phyloP scores from a whole-genome alignment of 2,113 vertebrate genomes.

The Amblyopsis rosae region DNA sequence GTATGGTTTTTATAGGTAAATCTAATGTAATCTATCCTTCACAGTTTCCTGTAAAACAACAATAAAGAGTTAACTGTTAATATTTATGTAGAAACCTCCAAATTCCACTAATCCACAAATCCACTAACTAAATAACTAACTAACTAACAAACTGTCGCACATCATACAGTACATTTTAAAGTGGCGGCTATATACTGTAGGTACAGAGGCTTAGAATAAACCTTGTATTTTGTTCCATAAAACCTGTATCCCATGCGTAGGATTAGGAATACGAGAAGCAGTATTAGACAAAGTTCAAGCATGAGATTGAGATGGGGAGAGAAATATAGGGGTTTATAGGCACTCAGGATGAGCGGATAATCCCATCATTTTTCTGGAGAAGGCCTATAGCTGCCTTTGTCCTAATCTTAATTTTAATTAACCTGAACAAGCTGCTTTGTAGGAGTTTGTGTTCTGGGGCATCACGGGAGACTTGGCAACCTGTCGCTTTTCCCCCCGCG shows the following conservation, averaged over 20 bases:
- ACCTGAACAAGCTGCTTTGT: slow-evolving; percentile 19
- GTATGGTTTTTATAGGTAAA: no score
- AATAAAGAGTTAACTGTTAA: no score
- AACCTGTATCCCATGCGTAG: slow-evolving; percentile 6
- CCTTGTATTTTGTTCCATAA: slow-evolving; percentile 1
- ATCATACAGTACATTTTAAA: no score
- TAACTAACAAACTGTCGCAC: no score
- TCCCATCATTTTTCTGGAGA: slow-evolving; percentile 15
- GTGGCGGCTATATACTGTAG: neutral
- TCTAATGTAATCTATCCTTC: no score
- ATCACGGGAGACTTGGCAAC: slow-evolving; percentile 34
- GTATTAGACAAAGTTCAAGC: slow-evolving; percentile 20
- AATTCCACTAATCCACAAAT: no score
- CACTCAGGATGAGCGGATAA: slow-evolving; percentile 17
- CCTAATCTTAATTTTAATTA: slow-evolving; percentile 30
- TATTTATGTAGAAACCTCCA: no score
- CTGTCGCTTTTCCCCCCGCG: slow-evolving; percentile 17
- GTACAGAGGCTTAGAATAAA: slow-evolving; percentile 2
- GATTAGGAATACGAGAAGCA: slow-evolving; percentile 23
- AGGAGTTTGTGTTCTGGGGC: slow-evolving; percentile 17
- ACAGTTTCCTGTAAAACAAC: no score
- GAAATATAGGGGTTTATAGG: slow-evolving; percentile 17
- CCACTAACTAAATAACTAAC: no score
- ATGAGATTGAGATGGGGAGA: slow-evolving; percentile 19
- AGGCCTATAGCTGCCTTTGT: slow-evolving; percentile 9